Evolutionary conservation across 1,140 invertebrate species (phyloP).

Genomic region (Meteorus sp.): DNA sequence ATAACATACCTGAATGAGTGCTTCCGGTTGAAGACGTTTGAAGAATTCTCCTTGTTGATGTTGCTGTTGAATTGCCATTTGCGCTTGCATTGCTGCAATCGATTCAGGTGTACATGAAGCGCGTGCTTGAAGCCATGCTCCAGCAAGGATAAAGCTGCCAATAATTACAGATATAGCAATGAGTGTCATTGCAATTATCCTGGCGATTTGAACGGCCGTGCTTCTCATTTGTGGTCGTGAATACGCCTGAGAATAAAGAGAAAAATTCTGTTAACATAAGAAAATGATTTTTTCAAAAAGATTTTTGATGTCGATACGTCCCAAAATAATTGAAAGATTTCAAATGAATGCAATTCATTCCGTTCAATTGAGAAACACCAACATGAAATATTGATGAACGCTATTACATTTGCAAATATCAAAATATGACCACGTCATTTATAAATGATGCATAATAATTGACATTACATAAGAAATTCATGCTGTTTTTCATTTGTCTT

Average conservation of each 20-base stretch:
- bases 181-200: constrained; percentile 77
- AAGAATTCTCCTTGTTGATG: constrained; percentile 57
- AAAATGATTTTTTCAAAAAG: no score
- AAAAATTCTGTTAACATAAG: neutral
- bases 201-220: constrained; percentile 77
- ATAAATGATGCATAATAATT: no score
- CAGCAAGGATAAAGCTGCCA: constrained; percentile 77
- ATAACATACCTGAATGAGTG: constrained; percentile 56
- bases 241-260: constrained; percentile 69
- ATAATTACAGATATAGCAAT: constrained; percentile 75
- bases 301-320: no score
- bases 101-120: constrained; percentile 65
- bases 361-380: no score
- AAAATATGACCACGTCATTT: no score
- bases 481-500: no score
- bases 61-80: constrained; percentile 43
- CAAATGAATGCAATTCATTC: no score
- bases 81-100: constrained; percentile 50
- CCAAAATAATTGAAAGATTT: no score
- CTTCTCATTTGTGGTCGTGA: constrained; percentile 65
- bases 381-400: no score
- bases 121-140: constrained; percentile 77
- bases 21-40: constrained; percentile 59
- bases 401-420: no score
- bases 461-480: no score